Base-by-base conservation (phyloP, 2,113 vertebrate species). In the Picathartes gymnocephalus region DNA sequence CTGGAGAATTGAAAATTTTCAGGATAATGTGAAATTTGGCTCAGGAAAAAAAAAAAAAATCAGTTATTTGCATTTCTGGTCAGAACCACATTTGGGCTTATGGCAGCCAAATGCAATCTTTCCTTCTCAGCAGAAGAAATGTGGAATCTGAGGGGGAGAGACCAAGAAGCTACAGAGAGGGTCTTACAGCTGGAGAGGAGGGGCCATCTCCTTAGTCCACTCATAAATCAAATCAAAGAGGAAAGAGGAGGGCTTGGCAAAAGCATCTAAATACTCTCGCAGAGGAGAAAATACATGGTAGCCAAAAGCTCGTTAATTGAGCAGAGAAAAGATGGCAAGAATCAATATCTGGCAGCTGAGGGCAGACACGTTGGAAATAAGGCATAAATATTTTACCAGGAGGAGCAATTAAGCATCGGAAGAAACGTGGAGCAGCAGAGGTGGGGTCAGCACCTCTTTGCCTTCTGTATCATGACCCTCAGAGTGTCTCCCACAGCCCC, bases 271-370 rank as follows among this genome's bases (percentile, higher is more conserved):
- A 92, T 53, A 35, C 85, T 88, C 88, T 95, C 0, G 0, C 23
- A 31, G 82, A 81, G 44, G 25, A 88, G 66, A 92, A 74, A 71
- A 86, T 23, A 53, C n/a, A 1, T 1, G 28, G 35, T 71, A 68
- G 85, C 76, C 78, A 78, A 88, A 82, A 92, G 64, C 86, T 93
- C 7, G 0, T 90, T 93, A 81, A 81, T 4, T 71, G 72, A 81
- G 64, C 35, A 51, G 70, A 54, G 79, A 69, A 73, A 83, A 92
- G 76, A 51, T n/a, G 85, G 58, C 51, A 40, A 64, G 85, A 78
- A 62, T 90, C 71, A 81, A 19, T 74, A 71, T 25, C 88, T 96
- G 92, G 82, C 86, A 95, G 85, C 64, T 57, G 68, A 83, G 93
- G 87, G 45, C 87, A 94, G 93, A 56, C 86, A 65, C 61, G 0